These are phyloP conservation scores for Eolophus roseicapilla DNA, from an alignment of 2,113 vertebrate genomes.

Conservation along the genomic window DNA sequence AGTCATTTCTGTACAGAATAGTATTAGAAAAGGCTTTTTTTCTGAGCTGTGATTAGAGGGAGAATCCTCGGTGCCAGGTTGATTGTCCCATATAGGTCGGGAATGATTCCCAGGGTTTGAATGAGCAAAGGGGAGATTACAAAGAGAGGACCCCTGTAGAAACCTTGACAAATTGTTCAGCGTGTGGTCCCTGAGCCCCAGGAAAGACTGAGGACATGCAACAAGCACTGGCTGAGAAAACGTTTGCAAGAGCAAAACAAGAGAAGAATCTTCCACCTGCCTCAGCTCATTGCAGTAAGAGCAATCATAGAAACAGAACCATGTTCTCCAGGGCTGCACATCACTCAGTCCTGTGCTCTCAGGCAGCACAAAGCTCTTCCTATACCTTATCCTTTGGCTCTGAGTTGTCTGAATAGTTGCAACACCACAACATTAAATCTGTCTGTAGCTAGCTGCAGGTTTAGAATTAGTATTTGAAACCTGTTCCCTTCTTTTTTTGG, in stretches of 20 bases:
- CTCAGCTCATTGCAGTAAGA: neutral
- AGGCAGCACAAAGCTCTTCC: neutral
- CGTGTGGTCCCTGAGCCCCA: neutral
- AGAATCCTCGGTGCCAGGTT: neutral
- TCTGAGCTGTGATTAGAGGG: conserved; percentile 5
- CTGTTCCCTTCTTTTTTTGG: neutral
- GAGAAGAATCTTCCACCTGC: neutral
- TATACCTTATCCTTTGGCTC: neutral
- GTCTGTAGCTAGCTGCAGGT: neutral
- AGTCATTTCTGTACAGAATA: neutral
- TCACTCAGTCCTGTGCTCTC: neutral
- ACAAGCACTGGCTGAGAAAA: neutral
- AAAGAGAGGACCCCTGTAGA: neutral
- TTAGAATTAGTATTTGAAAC: neutral
- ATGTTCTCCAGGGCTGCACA: fast-evolving
- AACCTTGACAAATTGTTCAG: neutral
- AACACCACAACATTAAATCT: neutral
- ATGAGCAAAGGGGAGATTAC: neutral
- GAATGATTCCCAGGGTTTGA: neutral
- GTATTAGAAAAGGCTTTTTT: conserved; percentile 3
- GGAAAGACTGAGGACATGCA: neutral
- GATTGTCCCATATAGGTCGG: neutral
- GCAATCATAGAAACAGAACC: neutral
- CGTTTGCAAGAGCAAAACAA: fast-evolving
- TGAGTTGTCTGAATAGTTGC: neutral